Percentiles rank a stretch among this genome's conserved stretches.
phyloP scores from a whole-genome alignment of 2,113 vertebrate species.

The Casuarius casuarius region DNA sequence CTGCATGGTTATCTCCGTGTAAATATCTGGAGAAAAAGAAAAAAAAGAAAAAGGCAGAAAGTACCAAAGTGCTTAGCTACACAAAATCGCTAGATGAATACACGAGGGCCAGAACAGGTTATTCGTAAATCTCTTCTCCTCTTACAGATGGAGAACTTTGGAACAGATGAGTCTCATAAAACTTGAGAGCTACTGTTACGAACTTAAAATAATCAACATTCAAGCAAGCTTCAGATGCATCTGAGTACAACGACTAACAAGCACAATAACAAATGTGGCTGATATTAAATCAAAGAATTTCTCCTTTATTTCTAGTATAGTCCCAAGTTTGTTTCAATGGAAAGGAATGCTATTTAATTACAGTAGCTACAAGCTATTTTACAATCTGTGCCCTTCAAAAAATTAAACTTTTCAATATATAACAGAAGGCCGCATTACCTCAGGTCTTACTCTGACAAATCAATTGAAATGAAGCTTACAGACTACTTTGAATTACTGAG shows the following conservation, averaged over 20 bases:
- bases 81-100: not conserved
- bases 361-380: not conserved
- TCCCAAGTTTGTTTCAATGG: not conserved
- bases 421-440: not conserved
- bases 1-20: not conserved
- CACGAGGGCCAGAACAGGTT: not conserved
- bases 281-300: not conserved
- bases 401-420: not conserved
- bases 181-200: not conserved
- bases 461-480: not conserved
- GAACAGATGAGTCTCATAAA: not conserved
- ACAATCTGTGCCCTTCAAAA: not conserved
- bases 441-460: not conserved
- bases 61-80: not conserved
- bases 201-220: not conserved
- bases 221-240: not conserved
- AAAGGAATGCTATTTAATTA: not conserved
- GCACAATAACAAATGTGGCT: not conserved
- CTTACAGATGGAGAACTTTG: not conserved
- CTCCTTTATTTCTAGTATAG: not conserved
- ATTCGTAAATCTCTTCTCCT: not conserved
- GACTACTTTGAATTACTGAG: not conserved
- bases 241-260: not conserved
- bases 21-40: not conserved
- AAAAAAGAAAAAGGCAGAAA: not conserved